Conservation (phyloP, 1,140 invertebrate genomes). For the Ctenoplectra terminalis region DNA sequence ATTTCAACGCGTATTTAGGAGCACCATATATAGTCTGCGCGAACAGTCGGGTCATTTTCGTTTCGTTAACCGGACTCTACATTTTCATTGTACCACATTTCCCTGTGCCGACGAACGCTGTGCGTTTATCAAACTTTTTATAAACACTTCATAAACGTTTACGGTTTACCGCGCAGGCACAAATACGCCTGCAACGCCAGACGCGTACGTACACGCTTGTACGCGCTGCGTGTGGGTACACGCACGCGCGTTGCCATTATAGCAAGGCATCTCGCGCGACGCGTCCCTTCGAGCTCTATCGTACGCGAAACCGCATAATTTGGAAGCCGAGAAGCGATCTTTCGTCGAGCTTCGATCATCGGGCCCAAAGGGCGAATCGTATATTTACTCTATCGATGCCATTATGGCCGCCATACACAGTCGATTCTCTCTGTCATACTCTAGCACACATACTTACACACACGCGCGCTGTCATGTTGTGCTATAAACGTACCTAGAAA, state of each 20-base stretch:
- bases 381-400: background rate
- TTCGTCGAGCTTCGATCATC: background rate
- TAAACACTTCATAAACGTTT: constrained; percentile 38
- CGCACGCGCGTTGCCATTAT: constrained; percentile 45
- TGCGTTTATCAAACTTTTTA: constrained; percentile 39
- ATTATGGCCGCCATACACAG: constrained; percentile 28
- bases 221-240: background rate
- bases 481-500: constrained; percentile 16
- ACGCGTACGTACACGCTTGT: background rate
- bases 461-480: background rate
- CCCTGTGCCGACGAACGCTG: background rate
- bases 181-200: background rate
- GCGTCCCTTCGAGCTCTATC: background rate
- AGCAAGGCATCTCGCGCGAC: background rate
- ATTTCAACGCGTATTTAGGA: background rate
- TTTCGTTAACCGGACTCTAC: constrained; percentile 6
- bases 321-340: background rate
- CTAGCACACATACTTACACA: background rate
- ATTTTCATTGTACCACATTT: constrained; percentile 23
- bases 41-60: background rate
- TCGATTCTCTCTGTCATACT: background rate
- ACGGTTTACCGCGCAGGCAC: constrained; percentile 39
- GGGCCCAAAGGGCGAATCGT: background rate
- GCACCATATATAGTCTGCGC: background rate
- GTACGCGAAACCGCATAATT: background rate